Conservation (phyloP, 1,140 invertebrate species). For the Pachyrhynchus sulphureomaculatus region DNA sequence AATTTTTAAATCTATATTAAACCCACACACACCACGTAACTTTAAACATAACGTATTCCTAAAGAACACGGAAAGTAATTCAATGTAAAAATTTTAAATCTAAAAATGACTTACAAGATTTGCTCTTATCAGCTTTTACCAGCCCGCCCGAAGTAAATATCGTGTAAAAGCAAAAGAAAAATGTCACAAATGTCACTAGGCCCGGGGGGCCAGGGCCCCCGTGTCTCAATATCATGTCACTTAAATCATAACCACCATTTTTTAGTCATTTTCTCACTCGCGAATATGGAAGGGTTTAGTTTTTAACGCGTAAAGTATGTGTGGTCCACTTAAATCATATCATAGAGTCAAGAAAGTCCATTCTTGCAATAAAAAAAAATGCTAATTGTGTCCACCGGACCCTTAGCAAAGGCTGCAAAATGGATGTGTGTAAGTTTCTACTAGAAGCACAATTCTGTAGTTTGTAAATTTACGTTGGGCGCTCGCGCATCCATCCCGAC, state of each 20-base stretch:
- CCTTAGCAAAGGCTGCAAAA: slow-evolving; percentile 1
- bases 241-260: slow-evolving; percentile 11
- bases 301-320: too few species aligned
- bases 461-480: slow-evolving; percentile 37
- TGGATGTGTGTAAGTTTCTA: slow-evolving; percentile 29
- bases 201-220: slow-evolving; percentile 39
- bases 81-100: not conserved
- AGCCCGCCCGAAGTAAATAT: slow-evolving; percentile 8
- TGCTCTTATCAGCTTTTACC: slow-evolving; percentile 42
- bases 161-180: slow-evolving; percentile 26
- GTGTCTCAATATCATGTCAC: slow-evolving; percentile 37
- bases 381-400: not conserved
- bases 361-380: slow-evolving; percentile 7
- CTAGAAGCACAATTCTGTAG: slow-evolving; percentile 27
- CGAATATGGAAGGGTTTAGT: not conserved
- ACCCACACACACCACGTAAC: too few species aligned
- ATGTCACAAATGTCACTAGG: slow-evolving; percentile 12
- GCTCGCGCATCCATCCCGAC: slow-evolving; percentile 32
- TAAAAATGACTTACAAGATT: slow-evolving; percentile 42
- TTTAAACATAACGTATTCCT: too few species aligned
- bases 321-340: too few species aligned
- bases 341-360: too few species aligned
- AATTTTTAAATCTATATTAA: too few species aligned
- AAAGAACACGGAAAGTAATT: not conserved
- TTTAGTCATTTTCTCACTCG: slow-evolving; percentile 4